Conservation (phyloP, 2,888 invertebrate genomes). For the Drosophila lacicola region DNA sequence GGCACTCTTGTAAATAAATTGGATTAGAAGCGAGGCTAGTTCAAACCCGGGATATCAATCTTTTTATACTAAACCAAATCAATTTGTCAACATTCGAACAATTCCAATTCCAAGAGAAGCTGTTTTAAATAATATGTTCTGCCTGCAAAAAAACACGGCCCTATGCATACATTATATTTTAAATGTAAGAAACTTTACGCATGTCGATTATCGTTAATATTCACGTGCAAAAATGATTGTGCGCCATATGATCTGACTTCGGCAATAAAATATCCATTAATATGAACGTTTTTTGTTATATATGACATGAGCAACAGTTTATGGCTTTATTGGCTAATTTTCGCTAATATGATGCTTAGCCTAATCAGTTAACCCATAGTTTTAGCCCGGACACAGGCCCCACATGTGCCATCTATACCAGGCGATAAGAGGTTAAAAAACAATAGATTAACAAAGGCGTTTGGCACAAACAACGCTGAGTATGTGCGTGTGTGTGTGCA, state of each 20-base stretch:
- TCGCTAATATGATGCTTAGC: slow-evolving; percentile 34
- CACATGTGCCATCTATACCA: slow-evolving; percentile 17
- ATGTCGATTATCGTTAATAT: slow-evolving; percentile 13
- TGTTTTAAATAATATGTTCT: no score
- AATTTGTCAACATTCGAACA: no score
- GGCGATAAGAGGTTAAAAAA: slow-evolving; percentile 36
- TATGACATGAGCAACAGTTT: slow-evolving; percentile 20
- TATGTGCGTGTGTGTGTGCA: slow-evolving; percentile 10
- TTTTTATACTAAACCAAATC: no score
- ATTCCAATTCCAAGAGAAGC: no score
- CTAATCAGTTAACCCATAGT: slow-evolving; percentile 29
- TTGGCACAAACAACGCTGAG: slow-evolving; percentile 6
- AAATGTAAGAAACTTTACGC: no score
- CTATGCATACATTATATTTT: no score
- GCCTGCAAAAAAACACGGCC: no score
- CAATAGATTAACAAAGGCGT: slow-evolving; percentile 37
- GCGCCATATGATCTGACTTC: slow-evolving; percentile 13
- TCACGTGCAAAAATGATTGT: slow-evolving; percentile 11
- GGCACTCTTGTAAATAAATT: no score
- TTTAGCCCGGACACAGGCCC: slow-evolving; percentile 13
- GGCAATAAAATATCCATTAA: slow-evolving; percentile 9
- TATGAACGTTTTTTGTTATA: slow-evolving; percentile 5
- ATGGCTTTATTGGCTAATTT: slow-evolving; percentile 43
- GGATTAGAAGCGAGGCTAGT: no score
- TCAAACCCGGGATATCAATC: no score